Base-by-base conservation (phyloP, 1,140 invertebrate genomes). In the Leptopilina clavipes region DNA sequence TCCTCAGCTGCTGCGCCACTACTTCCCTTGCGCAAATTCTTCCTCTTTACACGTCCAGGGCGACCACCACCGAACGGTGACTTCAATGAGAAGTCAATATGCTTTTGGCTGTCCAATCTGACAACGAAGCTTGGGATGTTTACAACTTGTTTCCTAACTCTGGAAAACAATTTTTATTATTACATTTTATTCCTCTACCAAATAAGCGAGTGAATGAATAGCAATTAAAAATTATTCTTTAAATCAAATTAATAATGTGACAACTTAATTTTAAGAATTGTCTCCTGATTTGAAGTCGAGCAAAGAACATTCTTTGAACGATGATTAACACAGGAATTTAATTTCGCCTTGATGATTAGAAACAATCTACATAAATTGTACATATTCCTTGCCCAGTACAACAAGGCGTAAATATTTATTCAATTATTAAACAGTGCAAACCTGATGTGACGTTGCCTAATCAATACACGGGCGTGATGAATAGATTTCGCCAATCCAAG, bases 91-190 rank as follows among this genome's bases (percentile, higher is more conserved):
- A 99, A 99, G 93, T 99, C 98, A 87, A 99, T 99, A 93, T 99
- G 98, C 90, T 99, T 99, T 90, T 99, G 98, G 0, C 97, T 99
- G 89, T 99, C 99, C 89, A 99, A 91, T 70, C 99, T 95, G 7
- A 99, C 98, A 82, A 99, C 94, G 91, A 99, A 99, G 11, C 98
- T 99, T 76, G 99, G 99, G 86, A 99, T 98, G 91, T 99, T 99
- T 77, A 99, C 99, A 72, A 99, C 97, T 91, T 99, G 99, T 91
- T 99, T 99, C 81, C 98, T 95, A 3, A 99, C 98, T 85, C 98
- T 99, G 92, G 45, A 93, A 90, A 87, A 31, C 25, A 31, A 5
- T 31, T 31, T 31, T 31, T 31, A n/a, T n/a, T n/a, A n/a, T n/a
- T n/a, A n/a, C n/a, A n/a, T n/a, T n/a, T n/a, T n/a, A n/a, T n/a